Evolutionary conservation across 2,888 invertebrate genomes (phyloP).

Genomic region (Dendrolimus pini): DNA sequence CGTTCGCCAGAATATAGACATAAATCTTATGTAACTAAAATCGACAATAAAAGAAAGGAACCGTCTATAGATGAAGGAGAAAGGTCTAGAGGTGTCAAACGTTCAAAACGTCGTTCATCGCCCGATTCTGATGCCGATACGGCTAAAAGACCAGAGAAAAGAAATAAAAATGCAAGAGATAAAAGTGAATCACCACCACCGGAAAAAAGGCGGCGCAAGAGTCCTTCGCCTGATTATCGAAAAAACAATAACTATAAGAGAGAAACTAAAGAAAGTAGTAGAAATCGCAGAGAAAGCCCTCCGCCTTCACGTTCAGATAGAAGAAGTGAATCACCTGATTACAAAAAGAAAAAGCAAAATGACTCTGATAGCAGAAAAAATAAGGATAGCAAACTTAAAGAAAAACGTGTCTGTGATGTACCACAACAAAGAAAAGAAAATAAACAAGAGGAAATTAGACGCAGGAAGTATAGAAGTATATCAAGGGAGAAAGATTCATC

Average conservation of each 20-base stretch:
- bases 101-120: conserved; percentile 37
- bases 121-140: conserved; percentile 43
- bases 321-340: conserved; percentile 17
- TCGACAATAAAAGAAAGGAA: conserved; percentile 44
- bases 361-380: conserved; percentile 23
- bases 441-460: conserved; percentile 25
- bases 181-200: conserved; percentile 47
- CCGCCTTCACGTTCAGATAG: conserved; percentile 32
- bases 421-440: conserved; percentile 28
- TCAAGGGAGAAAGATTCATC: conserved; percentile 42
- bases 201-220: conserved; percentile 48
- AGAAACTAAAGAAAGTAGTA: conserved; percentile 17
- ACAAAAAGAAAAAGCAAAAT: conserved; percentile 19
- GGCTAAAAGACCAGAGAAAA: conserved; percentile 30
- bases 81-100: conserved; percentile 27
- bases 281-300: conserved; percentile 29
- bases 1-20: conserved; percentile 44
- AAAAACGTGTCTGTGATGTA: conserved; percentile 30
- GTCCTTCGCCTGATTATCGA: conserved; percentile 40
- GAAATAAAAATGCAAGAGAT: conserved; percentile 37
- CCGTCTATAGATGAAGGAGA: conserved; percentile 34
- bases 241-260: conserved; percentile 30
- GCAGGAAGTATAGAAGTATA: conserved; percentile 36
- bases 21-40: conserved; percentile 51
- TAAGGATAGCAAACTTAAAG: conserved; percentile 29